Base-by-base conservation (phyloP, 1,140 invertebrate species). In the Leptestheria dahalacensis region DNA sequence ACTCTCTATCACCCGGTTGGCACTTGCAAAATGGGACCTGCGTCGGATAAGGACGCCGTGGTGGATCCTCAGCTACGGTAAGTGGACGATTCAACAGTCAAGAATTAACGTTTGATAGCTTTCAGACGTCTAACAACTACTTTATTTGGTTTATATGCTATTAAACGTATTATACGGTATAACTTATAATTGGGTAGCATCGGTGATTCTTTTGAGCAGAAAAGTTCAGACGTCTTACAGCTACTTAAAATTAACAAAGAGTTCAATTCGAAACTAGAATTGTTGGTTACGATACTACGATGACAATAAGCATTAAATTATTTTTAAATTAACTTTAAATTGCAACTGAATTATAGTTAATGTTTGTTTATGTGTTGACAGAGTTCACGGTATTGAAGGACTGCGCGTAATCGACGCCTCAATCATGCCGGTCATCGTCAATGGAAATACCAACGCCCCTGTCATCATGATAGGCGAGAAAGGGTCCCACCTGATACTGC, bases 401-500 rank as follows among this genome's bases (percentile, higher is more conserved):
- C 62, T 67, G 12, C 49, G 73, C 9, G 73, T 74, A 28, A 63
- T 70, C 23, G 73, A 74, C 64, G 70, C 71, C 4, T 72, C 70
- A 0, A 62, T 75, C 3, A 71, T 73, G 62, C 73, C 73, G 10
- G 61, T 59, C 21, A 61, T 73, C 26, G 46, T 63, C 10, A 64
- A 66, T 12, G 72, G 70, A 10, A 66, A 67, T 56, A 62, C 63
- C 2, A 64, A 68, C 55, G 67, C 70, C 3, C 64, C 69, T 1
- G 57, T 63, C 11, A 65, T 70, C 10, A 73, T 72, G 72, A 68
- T 72, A 11, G 71, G 62, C 10, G 71, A 72, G 54, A 80, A 79
- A 64, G 75, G 70, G 23, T 68, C 77, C 0, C 74, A 78, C 62
- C 68, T 80, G 66, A 75, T 81, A 60, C 61, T 65, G 23, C 62